A percentile compares a stretch with the other conserved stretches of the same genome.
Evolutionary conservation across 2,888 invertebrate species (phyloP).

Genomic region (Omphaloscelis lunosa): DNA sequence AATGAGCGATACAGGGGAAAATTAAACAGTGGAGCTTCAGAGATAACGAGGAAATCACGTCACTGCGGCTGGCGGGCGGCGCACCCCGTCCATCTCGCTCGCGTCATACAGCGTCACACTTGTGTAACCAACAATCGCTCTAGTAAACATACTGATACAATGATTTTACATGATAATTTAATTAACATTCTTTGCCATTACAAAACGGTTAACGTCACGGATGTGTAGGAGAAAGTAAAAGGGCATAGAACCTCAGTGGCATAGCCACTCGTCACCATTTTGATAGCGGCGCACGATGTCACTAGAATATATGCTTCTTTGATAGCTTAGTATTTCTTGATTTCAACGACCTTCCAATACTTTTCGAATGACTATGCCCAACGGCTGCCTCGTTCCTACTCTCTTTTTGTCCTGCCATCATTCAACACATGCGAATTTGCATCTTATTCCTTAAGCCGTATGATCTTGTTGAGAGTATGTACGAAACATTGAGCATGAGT

Average conservation of each 20-base stretch:
- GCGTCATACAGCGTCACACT: constrained; percentile 37
- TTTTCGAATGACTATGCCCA: constrained; percentile 70
- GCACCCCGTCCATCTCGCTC: constrained; percentile 2
- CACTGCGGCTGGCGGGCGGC: constrained; percentile 21
- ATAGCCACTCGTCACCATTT: not conserved
- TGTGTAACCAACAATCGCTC: constrained; percentile 21
- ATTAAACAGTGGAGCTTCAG: not conserved
- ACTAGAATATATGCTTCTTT: constrained; percentile 3
- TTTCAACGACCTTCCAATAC: constrained; percentile 70
- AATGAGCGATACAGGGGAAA: not conserved
- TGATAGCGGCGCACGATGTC: not conserved
- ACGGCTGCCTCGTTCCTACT: constrained; percentile 59
- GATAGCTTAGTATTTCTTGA: constrained; percentile 15
- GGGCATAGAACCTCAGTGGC: not conserved
- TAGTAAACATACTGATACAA: constrained; percentile 19
- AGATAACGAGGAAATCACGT: constrained; percentile 27
- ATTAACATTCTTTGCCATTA: constrained; percentile 14
- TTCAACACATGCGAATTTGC: constrained; percentile 34
- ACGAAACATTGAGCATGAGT: constrained; percentile 33
- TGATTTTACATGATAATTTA: constrained; percentile 1
- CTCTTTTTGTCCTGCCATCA: constrained; percentile 57
- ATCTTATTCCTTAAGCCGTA: constrained; percentile 33
- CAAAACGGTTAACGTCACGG: constrained; percentile 15
- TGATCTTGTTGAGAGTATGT: constrained; percentile 25
- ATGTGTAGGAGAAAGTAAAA: constrained; percentile 29